Evolutionary conservation across 2,888 invertebrate genomes (phyloP).

Genomic region (Crocallis elinguaria): DNA sequence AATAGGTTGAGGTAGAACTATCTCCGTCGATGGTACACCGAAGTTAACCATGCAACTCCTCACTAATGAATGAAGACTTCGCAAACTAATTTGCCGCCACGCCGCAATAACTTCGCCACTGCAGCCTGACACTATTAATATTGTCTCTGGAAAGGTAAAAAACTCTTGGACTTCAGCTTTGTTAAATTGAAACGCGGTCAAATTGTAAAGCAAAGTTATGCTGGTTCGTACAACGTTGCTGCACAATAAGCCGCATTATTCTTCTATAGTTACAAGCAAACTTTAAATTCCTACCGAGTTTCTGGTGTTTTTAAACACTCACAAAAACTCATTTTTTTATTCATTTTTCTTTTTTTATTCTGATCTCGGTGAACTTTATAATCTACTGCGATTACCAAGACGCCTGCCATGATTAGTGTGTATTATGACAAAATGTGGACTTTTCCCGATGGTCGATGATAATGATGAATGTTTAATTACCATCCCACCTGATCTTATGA

Average conservation of each 20-base stretch:
- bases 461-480: too few species aligned
- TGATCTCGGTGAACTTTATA: too few species aligned
- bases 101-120: slow-evolving; percentile 50
- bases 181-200: slow-evolving; percentile 2
- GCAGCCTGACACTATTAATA: slow-evolving; percentile 56
- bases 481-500: too few species aligned
- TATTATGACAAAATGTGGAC: too few species aligned
- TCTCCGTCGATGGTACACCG: slow-evolving; percentile 40
- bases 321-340: too few species aligned
- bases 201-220: not conserved
- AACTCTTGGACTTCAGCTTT: not conserved
- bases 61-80: slow-evolving; percentile 69
- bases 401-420: too few species aligned
- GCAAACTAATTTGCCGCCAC: slow-evolving; percentile 64
- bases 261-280: too few species aligned
- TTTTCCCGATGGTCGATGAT: too few species aligned
- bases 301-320: too few species aligned
- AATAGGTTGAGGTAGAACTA: not conserved
- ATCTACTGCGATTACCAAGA: too few species aligned
- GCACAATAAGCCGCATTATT: not conserved
- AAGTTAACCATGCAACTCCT: slow-evolving; percentile 63
- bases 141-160: slow-evolving; percentile 13
- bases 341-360: too few species aligned
- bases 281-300: too few species aligned
- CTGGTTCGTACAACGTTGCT: not conserved